A percentile compares a stretch with the other conserved stretches of the same genome.
These are phyloP conservation scores for Gambelia wislizenii DNA, from an alignment of 2,797 vertebrate genomes.

Conservation along the genomic window DNA sequence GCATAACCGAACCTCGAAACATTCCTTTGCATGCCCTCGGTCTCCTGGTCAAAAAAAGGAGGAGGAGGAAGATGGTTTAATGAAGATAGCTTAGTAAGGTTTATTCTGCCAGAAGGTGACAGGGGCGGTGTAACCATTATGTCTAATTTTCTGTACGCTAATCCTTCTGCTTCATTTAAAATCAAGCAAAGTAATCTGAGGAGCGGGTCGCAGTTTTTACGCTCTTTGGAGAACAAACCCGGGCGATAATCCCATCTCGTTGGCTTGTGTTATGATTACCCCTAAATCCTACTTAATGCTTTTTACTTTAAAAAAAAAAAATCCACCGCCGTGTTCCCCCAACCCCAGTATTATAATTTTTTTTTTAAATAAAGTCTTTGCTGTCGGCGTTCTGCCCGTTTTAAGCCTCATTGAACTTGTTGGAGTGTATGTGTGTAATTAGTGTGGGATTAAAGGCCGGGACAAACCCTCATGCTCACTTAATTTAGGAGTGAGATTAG, in stretches of 20 bases:
- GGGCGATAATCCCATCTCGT: slow-evolving; percentile 18
- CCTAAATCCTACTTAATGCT: slow-evolving; percentile 42
- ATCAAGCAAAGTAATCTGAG: slow-evolving; percentile 19
- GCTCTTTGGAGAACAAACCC: background rate
- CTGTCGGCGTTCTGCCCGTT: background rate
- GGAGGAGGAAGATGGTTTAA: background rate
- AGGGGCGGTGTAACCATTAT: background rate
- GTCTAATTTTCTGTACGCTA: background rate
- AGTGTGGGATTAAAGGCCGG: background rate
- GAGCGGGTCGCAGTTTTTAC: background rate
- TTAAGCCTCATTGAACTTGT: background rate
- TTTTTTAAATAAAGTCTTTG: background rate
- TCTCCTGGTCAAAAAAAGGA: too few species aligned
- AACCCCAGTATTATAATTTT: background rate
- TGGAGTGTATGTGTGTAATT: background rate
- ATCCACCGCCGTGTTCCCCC: background rate
- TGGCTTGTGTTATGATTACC: slow-evolving; percentile 20
- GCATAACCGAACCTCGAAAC: too few species aligned
- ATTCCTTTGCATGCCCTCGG: too few species aligned
- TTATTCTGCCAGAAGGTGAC: background rate
- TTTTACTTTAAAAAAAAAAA: background rate
- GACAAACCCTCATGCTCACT: background rate
- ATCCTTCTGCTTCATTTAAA: slow-evolving; percentile 27
- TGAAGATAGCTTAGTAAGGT: background rate
- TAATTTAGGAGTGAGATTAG: background rate